Conservation (phyloP, 2,113 vertebrate species). For the Tautogolabrus adspersus region DNA sequence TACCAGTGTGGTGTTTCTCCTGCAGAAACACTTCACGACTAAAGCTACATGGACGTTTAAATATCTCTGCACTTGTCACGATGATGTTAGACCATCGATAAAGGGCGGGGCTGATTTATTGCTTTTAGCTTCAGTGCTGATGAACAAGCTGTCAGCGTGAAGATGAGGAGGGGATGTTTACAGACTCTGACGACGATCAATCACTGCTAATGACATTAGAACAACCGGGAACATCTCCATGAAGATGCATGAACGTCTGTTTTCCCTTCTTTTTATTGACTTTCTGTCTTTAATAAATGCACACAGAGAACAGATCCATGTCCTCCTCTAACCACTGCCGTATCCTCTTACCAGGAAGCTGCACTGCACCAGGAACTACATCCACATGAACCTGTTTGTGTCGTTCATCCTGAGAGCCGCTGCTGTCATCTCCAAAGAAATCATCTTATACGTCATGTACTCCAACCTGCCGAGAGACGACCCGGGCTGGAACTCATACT, state of each 20-base stretch:
- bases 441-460: slow-evolving; percentile 82
- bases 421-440: slow-evolving; percentile 90
- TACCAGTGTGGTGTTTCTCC: no score
- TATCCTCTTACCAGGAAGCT: slow-evolving; percentile 88
- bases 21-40: no score
- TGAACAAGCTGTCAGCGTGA: neutral
- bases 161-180: slow-evolving; percentile 11
- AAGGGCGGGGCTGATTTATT: neutral
- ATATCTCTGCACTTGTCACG: neutral
- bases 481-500: slow-evolving; percentile 87
- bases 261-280: neutral
- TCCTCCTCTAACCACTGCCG: slow-evolving; percentile 14
- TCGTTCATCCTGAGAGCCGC: slow-evolving; percentile 92
- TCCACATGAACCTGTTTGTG: slow-evolving; percentile 97
- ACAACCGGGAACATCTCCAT: slow-evolving; percentile 9
- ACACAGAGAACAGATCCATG: slow-evolving; percentile 20
- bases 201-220: slow-evolving; percentile 37
- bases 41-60: neutral
- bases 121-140: neutral
- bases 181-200: neutral
- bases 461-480: slow-evolving; percentile 85
- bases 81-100: neutral
- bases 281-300: neutral
- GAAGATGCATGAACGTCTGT: neutral
- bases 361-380: slow-evolving; percentile 97